Evolutionary conservation across 2,888 invertebrate species (phyloP).

Genomic region (Zaprionus lineosus): DNA sequence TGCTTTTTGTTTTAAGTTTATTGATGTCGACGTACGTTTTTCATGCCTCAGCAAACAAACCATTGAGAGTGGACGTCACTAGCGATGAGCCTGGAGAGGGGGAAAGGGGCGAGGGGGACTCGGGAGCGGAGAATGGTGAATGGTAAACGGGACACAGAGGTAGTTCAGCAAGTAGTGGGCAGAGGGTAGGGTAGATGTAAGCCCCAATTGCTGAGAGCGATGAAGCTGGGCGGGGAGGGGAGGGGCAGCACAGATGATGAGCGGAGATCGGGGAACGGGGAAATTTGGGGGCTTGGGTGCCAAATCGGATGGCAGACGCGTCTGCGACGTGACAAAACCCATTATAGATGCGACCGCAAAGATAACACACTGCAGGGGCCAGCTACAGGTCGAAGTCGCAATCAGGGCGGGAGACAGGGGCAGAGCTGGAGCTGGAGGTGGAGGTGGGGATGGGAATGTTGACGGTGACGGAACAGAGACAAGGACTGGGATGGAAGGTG

Average conservation of each 20-base stretch:
- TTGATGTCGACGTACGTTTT: constrained; percentile 74
- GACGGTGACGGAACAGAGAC: too few species aligned
- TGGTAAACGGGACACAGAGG: too few species aligned
- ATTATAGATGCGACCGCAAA: constrained; percentile 80
- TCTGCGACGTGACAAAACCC: constrained; percentile 82
- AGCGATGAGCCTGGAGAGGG: background rate
- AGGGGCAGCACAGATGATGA: background rate
- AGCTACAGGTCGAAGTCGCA: constrained; percentile 20
- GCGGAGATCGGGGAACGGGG: background rate
- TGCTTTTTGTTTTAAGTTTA: constrained; percentile 73
- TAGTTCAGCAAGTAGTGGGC: background rate
- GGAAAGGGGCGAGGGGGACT: background rate
- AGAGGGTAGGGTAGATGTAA: background rate
- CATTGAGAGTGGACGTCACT: constrained; percentile 31
- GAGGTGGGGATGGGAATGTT: too few species aligned
- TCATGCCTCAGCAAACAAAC: constrained; percentile 72
- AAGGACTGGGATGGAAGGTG: too few species aligned
- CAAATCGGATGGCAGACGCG: constrained; percentile 52
- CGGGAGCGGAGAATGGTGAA: too few species aligned
- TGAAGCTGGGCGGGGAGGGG: background rate
- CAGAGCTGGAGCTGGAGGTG: background rate
- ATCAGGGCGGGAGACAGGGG: background rate
- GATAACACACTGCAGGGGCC: constrained; percentile 69
- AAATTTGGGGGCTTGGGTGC: background rate
- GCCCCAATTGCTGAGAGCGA: too few species aligned